Evolutionary conservation across 2,113 vertebrate genomes (phyloP).

Genomic region (Edolisoma coerulescens): DNA sequence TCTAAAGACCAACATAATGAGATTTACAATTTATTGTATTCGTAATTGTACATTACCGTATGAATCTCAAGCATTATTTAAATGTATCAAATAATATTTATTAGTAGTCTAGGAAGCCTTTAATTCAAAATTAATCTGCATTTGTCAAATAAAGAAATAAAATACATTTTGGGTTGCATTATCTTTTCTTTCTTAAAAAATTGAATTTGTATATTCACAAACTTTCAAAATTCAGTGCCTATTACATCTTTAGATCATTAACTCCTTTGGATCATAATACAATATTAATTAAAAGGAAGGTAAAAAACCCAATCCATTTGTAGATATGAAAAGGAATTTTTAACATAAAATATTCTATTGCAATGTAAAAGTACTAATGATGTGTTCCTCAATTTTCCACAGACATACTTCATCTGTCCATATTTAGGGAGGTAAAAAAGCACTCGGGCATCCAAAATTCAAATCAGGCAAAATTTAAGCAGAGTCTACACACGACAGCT

Average conservation of each 20-base stretch:
- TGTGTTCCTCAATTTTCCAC: background rate
- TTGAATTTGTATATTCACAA: background rate
- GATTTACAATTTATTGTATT: constrained; percentile 8
- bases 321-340: background rate
- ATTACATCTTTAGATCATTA: background rate
- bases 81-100: background rate
- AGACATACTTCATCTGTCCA: background rate
- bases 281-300: background rate
- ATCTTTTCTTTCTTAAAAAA: background rate
- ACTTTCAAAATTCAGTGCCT: background rate
- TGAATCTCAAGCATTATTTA: background rate
- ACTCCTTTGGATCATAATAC: background rate
- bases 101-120: background rate
- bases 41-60: background rate
- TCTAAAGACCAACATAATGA: background rate
- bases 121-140: background rate
- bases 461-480: background rate
- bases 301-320: background rate
- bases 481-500: accelerated
- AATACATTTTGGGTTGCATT: background rate
- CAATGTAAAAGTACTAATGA: background rate
- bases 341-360: background rate
- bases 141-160: background rate
- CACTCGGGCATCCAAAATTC: background rate
- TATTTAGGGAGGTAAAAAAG: background rate